Conservation (phyloP, 2,113 vertebrate species). For the Psilopsiagon aurifrons region DNA sequence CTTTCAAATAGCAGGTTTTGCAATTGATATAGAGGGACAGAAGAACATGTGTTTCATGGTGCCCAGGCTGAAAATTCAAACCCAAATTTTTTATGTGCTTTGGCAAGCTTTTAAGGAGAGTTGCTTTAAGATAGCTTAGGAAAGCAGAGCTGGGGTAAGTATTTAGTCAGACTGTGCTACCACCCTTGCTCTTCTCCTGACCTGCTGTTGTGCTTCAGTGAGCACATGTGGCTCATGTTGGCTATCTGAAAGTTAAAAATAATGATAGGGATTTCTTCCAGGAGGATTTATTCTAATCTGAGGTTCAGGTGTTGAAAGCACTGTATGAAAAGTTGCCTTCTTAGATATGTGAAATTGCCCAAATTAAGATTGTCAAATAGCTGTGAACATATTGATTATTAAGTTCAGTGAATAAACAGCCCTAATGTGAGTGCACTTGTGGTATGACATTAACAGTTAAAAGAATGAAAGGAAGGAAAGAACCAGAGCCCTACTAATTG, state of each 20-base stretch:
- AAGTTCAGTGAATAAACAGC: slow-evolving; percentile 5
- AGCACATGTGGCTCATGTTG: not conserved
- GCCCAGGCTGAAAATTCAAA: not conserved
- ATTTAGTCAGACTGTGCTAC: not conserved
- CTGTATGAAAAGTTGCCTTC: not conserved
- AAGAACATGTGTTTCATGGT: not conserved
- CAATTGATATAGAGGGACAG: not conserved
- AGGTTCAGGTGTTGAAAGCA: not conserved
- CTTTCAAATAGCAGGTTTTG: not conserved
- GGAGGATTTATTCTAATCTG: not conserved
- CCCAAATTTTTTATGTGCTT: not conserved
- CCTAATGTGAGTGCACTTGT: slow-evolving; percentile 20
- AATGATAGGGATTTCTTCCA: not conserved
- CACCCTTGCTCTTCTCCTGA: not conserved
- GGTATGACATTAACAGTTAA: slow-evolving; percentile 7
- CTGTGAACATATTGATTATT: slow-evolving; percentile 29
- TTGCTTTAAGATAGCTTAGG: not conserved
- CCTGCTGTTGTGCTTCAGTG: not conserved
- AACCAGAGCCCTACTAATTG: not conserved
- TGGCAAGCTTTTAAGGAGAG: not conserved
- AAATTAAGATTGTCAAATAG: slow-evolving; percentile 22
- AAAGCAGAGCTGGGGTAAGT: not conserved
- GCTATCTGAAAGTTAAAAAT: not conserved
- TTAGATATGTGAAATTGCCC: not conserved
- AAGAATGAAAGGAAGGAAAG: slow-evolving; percentile 12